Evolutionary conservation across 2,888 invertebrate species (phyloP).

Genomic region (Amiota mariae): DNA sequence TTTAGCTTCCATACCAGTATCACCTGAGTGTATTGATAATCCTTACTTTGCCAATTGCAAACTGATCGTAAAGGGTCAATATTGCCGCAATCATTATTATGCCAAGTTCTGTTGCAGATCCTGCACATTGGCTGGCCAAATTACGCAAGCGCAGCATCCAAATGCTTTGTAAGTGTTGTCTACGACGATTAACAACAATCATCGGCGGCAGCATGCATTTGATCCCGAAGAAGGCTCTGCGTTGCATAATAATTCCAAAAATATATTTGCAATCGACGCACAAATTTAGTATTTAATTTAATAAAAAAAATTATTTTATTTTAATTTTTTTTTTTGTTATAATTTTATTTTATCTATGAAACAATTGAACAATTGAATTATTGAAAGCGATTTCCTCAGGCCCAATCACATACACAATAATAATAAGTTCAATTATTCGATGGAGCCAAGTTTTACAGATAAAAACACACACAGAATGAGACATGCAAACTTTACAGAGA

Average conservation of each 20-base stretch:
- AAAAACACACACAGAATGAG: no score
- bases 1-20: constrained; percentile 77
- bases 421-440: no score
- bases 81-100: constrained; percentile 93
- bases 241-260: constrained; percentile 34
- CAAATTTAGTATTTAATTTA: constrained; percentile 47
- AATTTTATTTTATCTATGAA: no score
- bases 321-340: no score
- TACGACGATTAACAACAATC: constrained; percentile 3
- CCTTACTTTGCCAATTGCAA: constrained; percentile 91
- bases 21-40: constrained; percentile 89
- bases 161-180: constrained; percentile 59
- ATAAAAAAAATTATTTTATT: neutral
- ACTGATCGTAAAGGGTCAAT: constrained; percentile 87
- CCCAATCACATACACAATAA: no score
- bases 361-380: no score
- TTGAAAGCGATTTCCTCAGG: no score
- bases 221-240: constrained; percentile 14
- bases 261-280: constrained; percentile 43
- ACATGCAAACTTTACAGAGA: no score
- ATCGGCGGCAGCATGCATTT: neutral
- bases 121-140: constrained; percentile 89
- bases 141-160: constrained; percentile 71
- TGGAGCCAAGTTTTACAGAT: no score
- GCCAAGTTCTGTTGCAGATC: constrained; percentile 95